Evolutionary conservation across 2,888 invertebrate genomes (phyloP), one percentile per base, ranked within the genome.

Genomic region (Miltochrista miniata): DNA sequence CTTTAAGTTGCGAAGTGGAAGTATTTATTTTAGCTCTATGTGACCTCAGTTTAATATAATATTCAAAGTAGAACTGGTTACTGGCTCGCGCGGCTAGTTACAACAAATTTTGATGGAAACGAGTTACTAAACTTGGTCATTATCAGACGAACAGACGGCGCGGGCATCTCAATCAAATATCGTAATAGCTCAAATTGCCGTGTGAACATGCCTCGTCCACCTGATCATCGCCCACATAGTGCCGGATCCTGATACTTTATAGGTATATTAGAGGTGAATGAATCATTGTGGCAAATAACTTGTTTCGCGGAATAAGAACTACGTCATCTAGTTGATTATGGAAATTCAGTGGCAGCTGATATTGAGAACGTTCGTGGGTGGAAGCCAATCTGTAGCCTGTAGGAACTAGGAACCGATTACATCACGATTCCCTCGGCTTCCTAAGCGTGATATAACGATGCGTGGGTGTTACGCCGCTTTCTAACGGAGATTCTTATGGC

Each of bases 161-260:
- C 60, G 63, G 70, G 68, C 70, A 71, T 72, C 74, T 81, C 74
- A 78, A 80, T 81, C 76, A 76, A 68, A 73, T 76, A 76, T 76
- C 58, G 53, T 58, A 79, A 79, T 77, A 81, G 73, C 68, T 65
- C 68, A 74, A 80, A 83, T 82, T 78, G 76, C 74, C 80, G 76
- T 82, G 80, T 74, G 80, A 80, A 75, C 77, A 72, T 70, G 65
- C 67, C 69, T 72, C 71, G 72, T 79, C 79, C 81, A 85, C 81
- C 82, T 78, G 79, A 74, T 70, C 70, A 56, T 64, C 79, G 70
- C 83, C 83, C 78, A 85, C 83, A 68, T 71, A 59, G 51, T 61
- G 58, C 68, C 65, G 67, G 67, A 73, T 69, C 72, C 70, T 59
- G 70, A 70, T 66, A 69, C 62, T 67, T 62, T 58, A 51, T 61